A percentile compares a stretch with the other conserved stretches of the same genome.
Evolutionary conservation across 64 coral and sea anemone species (phyloP).

Genomic region (Dendrophyllia cribrosa): DNA sequence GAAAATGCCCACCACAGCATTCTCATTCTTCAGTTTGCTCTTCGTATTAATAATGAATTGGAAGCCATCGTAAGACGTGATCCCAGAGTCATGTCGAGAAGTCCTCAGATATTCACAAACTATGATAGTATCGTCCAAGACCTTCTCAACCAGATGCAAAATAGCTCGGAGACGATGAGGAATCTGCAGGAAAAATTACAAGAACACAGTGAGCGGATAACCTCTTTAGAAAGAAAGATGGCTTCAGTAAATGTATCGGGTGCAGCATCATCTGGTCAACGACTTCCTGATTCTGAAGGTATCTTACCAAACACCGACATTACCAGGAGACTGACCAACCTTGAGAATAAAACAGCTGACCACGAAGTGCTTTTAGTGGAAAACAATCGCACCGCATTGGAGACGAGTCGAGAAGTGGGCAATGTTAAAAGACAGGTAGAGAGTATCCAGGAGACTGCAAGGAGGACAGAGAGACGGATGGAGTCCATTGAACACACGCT

Average conservation of each 20-base stretch:
- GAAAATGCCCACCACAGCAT: too few relatives aligned
- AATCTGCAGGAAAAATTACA: not conserved
- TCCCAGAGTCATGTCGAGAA: not conserved
- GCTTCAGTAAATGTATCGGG: not conserved
- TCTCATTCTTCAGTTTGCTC: not conserved
- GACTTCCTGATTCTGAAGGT: not conserved
- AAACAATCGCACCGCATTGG: too few relatives aligned
- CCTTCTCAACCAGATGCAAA: not conserved
- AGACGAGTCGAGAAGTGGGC: too few relatives aligned
- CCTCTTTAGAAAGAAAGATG: not conserved
- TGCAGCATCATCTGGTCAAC: not conserved
- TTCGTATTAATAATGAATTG: not conserved
- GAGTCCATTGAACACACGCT: too few relatives aligned
- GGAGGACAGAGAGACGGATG: constrained; percentile 5
- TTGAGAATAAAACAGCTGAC: not conserved
- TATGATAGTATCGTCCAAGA: not conserved
- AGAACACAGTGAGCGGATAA: constrained; percentile 11
- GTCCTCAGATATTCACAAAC: not conserved
- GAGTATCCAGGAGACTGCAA: not conserved
- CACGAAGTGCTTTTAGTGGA: too few relatives aligned
- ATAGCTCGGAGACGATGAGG: not conserved
- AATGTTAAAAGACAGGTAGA: too few relatives aligned
- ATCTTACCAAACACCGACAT: not conserved
- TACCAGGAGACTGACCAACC: constrained; percentile 1
- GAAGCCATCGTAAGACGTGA: not conserved